Conservation (phyloP, 2,113 vertebrate species). For the Pan paniscus region DNA sequence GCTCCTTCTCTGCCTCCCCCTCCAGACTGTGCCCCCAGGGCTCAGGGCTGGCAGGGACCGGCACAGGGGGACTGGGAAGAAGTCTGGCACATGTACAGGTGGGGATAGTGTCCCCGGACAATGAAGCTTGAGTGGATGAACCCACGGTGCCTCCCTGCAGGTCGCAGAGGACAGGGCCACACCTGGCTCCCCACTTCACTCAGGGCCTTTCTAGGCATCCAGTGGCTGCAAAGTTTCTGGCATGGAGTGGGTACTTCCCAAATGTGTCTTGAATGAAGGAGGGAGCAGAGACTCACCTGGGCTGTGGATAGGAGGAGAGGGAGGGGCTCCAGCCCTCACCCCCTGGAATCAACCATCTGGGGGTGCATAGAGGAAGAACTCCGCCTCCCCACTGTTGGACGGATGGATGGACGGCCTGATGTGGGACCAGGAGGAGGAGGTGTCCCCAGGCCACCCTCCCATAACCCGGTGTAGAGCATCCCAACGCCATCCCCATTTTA, state of each 20-base stretch:
- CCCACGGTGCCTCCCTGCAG: background rate
- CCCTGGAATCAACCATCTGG: background rate
- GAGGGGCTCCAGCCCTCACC: background rate
- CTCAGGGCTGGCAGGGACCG: background rate
- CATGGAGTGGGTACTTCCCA: background rate
- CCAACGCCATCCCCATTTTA: accelerated
- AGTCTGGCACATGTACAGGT: too few relatives aligned
- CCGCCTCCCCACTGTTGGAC: background rate
- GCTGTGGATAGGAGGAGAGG: too few relatives aligned
- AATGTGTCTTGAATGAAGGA: accelerated
- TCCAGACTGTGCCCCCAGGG: background rate
- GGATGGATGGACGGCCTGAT: background rate
- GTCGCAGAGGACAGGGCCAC: background rate
- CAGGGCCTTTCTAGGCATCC: background rate
- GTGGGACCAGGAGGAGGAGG: background rate
- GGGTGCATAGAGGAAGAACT: background rate
- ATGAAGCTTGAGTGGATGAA: accelerated
- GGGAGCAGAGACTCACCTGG: accelerated
- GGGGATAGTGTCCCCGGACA: background rate
- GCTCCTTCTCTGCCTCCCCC: background rate
- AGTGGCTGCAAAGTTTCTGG: background rate
- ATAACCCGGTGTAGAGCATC: accelerated
- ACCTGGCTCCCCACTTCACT: accelerated
- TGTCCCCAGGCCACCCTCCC: background rate
- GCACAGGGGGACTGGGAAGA: background rate